These are phyloP conservation scores for Caenorhabditis virilis DNA, from an alignment of 2,888 invertebrate genomes.

Conservation along the genomic window DNA sequence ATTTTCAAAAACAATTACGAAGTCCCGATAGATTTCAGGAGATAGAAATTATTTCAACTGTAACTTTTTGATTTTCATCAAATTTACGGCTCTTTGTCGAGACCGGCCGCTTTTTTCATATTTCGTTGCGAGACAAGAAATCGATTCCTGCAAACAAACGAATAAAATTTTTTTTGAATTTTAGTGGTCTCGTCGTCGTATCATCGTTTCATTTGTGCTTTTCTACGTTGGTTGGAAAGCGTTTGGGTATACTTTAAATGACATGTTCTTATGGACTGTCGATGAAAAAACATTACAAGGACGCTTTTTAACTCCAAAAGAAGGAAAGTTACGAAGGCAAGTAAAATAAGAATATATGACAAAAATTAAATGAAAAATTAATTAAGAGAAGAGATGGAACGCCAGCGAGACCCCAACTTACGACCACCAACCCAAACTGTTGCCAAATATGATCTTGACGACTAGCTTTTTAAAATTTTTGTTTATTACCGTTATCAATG, in stretches of 20 bases:
- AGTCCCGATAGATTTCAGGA: too few relatives aligned
- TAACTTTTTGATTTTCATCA: too few relatives aligned
- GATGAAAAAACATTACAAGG: conserved; percentile 49
- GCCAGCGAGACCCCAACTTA: conserved; percentile 34
- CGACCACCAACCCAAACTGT: conserved; percentile 15
- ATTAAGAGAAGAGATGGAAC: conserved; percentile 45
- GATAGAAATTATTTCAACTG: too few relatives aligned
- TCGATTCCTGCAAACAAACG: too few relatives aligned
- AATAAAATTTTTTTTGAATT: too few relatives aligned
- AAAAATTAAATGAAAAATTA: background rate
- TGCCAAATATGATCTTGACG: conserved; percentile 50
- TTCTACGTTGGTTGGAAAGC: conserved; percentile 63
- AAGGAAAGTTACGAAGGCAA: conserved; percentile 46
- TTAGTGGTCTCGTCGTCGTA: conserved; percentile 55
- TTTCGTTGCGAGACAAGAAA: too few relatives aligned
- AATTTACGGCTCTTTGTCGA: too few relatives aligned
- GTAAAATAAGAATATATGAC: background rate
- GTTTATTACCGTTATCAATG: conserved; percentile 3
- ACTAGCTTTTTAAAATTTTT: conserved; percentile 29
- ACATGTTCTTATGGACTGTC: conserved; percentile 55
- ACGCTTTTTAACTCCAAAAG: conserved; percentile 50
- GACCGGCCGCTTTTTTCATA: too few relatives aligned
- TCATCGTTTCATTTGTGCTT: conserved; percentile 58
- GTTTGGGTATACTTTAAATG: conserved; percentile 55
- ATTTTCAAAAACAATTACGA: too few relatives aligned